Percentiles rank a stretch among this genome's conserved stretches.
These are phyloP conservation scores for Drosophila cracens DNA, from an alignment of 2,888 invertebrate species.

Conservation along the genomic window DNA sequence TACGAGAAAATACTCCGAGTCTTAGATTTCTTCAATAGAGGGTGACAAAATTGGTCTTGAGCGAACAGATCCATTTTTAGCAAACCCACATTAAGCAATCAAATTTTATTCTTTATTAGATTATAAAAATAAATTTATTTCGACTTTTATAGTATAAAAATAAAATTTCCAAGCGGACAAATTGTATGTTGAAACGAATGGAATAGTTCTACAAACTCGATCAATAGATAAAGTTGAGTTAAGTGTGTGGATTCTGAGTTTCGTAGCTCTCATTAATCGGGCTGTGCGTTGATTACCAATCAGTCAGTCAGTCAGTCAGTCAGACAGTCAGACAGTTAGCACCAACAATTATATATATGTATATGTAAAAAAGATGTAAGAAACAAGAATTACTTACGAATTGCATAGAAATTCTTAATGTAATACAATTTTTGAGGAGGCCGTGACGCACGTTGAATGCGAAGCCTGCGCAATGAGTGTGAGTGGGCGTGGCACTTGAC, in stretches of 20 bases:
- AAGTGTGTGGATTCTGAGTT: background rate
- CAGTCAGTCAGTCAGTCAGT: background rate
- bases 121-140: background rate
- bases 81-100: background rate
- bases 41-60: background rate
- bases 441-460: conserved; percentile 14
- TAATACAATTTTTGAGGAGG: conserved; percentile 3
- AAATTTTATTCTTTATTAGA: background rate
- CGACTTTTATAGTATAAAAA: background rate
- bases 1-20: background rate
- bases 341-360: background rate
- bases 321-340: background rate
- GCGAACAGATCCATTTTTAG: background rate
- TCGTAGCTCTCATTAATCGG: background rate
- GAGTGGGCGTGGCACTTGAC: conserved; percentile 27
- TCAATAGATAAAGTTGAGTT: background rate
- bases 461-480: conserved; percentile 64
- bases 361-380: background rate
- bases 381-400: conserved; percentile 1
- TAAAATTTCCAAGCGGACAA: background rate
- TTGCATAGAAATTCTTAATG: conserved; percentile 4
- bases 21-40: background rate
- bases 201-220: background rate
- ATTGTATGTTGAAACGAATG: background rate
- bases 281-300: conserved; percentile 1